phyloP scores from a whole-genome alignment of 2,113 vertebrate species.

The Turdus rufiventris region DNA sequence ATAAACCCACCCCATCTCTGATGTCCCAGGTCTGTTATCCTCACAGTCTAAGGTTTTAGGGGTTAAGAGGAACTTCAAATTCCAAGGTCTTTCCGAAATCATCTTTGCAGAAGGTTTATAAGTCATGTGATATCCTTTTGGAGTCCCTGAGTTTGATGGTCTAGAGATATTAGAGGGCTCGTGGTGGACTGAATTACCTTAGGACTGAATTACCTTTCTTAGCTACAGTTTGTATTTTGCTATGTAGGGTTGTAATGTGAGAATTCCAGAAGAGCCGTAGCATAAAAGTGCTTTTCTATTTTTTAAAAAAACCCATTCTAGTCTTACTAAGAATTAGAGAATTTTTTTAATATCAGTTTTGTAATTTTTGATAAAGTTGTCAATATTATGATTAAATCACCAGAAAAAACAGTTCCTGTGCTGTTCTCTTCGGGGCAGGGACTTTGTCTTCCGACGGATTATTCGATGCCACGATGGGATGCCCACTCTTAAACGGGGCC shows the following conservation, averaged over 20 bases:
- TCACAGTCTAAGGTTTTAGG: slow-evolving; percentile 15
- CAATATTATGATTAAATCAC: slow-evolving; percentile 73
- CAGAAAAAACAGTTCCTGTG: slow-evolving; percentile 68
- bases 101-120: slow-evolving; percentile 23
- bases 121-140: slow-evolving; percentile 15
- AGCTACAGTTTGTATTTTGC: slow-evolving; percentile 69
- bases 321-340: slow-evolving; percentile 70
- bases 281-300: slow-evolving; percentile 71
- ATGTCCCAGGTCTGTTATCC: slow-evolving; percentile 12
- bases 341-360: slow-evolving; percentile 71
- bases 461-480: neutral
- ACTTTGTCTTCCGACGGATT: neutral
- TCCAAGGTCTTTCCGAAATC: slow-evolving; percentile 1
- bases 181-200: slow-evolving; percentile 53
- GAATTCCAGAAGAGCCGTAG: slow-evolving; percentile 66
- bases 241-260: slow-evolving; percentile 68
- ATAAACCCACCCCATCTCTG: neutral
- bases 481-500: neutral
- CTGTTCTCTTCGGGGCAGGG: slow-evolving; percentile 70
- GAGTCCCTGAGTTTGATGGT: slow-evolving; percentile 52
- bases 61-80: neutral
- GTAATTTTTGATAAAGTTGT: slow-evolving; percentile 76
- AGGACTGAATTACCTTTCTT: slow-evolving; percentile 61
- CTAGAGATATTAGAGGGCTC: slow-evolving; percentile 44
- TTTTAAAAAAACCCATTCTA: slow-evolving; percentile 64